Evolutionary conservation across 2,888 invertebrate species (phyloP).

Genomic region (Galerucella calmariensis): DNA sequence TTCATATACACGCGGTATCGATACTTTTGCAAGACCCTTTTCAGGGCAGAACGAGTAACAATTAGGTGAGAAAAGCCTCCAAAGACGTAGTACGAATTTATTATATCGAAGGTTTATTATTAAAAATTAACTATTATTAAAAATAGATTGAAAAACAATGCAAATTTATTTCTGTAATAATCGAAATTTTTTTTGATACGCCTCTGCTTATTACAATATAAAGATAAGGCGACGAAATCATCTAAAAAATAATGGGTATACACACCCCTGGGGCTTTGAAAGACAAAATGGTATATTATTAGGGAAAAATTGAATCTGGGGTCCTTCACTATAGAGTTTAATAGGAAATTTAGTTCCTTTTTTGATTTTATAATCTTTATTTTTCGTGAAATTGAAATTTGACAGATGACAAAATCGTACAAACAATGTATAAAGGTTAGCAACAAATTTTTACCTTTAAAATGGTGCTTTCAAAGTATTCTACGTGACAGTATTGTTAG

Average conservation of each 20-base stretch:
- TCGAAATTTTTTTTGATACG: slow-evolving; percentile 15
- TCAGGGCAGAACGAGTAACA: slow-evolving; percentile 10
- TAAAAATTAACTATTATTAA: no score
- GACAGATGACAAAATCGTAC: no score
- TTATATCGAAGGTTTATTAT: no score
- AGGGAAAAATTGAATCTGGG: slow-evolving; percentile 35
- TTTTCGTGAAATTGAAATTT: no score
- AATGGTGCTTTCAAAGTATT: no score
- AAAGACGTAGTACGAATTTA: slow-evolving; percentile 12
- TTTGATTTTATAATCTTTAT: neutral
- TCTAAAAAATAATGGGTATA: slow-evolving; percentile 37
- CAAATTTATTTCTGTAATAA: neutral
- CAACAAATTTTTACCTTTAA: no score
- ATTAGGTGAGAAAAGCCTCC: slow-evolving; percentile 22
- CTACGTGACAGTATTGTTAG: neutral
- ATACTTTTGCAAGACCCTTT: slow-evolving; percentile 24
- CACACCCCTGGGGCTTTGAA: slow-evolving; percentile 39
- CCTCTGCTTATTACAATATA: slow-evolving; percentile 33
- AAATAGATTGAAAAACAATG: no score
- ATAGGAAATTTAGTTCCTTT: neutral
- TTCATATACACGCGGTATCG: slow-evolving; percentile 38
- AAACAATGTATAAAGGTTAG: no score
- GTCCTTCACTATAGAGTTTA: slow-evolving; percentile 17
- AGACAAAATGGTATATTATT: slow-evolving; percentile 42
- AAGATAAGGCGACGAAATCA: slow-evolving; percentile 23